phyloP scores from a whole-genome alignment of 2,797 vertebrate genomes.

The Emydoidea blandingii region DNA sequence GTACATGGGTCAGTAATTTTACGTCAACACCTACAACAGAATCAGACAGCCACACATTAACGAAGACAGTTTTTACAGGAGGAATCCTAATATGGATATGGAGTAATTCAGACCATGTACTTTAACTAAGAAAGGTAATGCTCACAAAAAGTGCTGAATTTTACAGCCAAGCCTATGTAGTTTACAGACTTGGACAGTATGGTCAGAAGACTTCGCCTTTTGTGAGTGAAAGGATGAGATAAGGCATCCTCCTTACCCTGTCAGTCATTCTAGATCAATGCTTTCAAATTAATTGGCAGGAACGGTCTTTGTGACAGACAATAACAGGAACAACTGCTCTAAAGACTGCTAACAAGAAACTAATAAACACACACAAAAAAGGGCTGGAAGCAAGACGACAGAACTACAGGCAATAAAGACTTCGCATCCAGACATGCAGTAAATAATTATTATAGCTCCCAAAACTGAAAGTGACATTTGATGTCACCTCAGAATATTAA shows the following conservation, averaged over 20 bases:
- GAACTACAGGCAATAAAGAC: not conserved
- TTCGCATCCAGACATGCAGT: not conserved
- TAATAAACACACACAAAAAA: not conserved
- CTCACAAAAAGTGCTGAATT: not conserved
- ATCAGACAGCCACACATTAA: not conserved
- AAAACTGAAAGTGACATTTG: conserved; percentile 2
- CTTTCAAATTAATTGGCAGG: not conserved
- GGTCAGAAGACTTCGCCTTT: not conserved
- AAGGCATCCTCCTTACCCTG: not conserved
- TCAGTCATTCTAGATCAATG: not conserved
- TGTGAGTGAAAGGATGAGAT: not conserved
- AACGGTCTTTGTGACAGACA: not conserved
- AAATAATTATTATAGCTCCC: not conserved
- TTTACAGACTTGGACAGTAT: not conserved
- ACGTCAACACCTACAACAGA: not conserved
- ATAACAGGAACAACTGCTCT: not conserved
- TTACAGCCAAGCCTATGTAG: not conserved
- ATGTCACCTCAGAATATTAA: not conserved
- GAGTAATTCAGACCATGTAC: not conserved
- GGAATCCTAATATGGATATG: accelerated
- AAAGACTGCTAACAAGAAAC: not conserved
- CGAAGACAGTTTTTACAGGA: not conserved
- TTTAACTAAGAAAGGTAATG: not conserved
- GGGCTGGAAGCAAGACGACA: not conserved
- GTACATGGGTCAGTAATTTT: not conserved